These are phyloP conservation scores for Diglossa cyanea DNA, from an alignment of 2,797 vertebrate genomes.

Conservation along the genomic window DNA sequence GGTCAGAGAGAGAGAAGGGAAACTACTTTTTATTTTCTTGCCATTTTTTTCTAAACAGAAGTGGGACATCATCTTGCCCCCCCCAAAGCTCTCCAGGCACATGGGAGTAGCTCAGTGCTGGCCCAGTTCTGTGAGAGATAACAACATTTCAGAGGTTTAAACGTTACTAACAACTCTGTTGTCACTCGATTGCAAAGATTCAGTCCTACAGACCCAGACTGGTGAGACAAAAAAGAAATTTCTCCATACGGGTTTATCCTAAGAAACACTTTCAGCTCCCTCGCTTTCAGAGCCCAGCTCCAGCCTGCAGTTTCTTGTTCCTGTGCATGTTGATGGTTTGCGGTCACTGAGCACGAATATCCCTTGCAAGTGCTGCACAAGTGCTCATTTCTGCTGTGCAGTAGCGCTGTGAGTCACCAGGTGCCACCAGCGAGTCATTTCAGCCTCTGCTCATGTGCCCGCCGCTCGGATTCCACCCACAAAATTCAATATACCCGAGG, in stretches of 20 bases:
- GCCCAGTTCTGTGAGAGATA: not conserved
- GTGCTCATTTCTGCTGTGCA: not conserved
- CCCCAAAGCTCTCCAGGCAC: not conserved
- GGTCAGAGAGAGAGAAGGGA: not conserved
- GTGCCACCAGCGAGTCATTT: not conserved
- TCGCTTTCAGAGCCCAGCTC: not conserved
- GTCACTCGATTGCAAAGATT: not conserved
- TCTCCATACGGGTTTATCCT: not conserved
- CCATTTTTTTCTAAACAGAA: not conserved
- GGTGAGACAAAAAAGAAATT: not conserved
- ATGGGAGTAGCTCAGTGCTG: not conserved
- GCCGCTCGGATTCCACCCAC: not conserved
- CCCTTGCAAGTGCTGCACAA: accelerated
- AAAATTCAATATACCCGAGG: constrained; percentile 75
- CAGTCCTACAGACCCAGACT: accelerated
- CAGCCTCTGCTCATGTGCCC: not conserved
- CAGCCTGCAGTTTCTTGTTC: not conserved
- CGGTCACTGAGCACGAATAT: accelerated
- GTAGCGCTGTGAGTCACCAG: not conserved
- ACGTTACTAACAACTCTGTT: not conserved
- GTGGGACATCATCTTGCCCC: not conserved
- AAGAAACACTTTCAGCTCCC: not conserved
- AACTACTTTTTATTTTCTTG: not conserved
- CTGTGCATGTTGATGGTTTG: not conserved
- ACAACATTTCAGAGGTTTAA: not conserved